Evolutionary conservation across 2,797 vertebrate genomes (phyloP), one percentile per base, ranked within the genome.

Genomic region (Diplodus puntazzo): DNA sequence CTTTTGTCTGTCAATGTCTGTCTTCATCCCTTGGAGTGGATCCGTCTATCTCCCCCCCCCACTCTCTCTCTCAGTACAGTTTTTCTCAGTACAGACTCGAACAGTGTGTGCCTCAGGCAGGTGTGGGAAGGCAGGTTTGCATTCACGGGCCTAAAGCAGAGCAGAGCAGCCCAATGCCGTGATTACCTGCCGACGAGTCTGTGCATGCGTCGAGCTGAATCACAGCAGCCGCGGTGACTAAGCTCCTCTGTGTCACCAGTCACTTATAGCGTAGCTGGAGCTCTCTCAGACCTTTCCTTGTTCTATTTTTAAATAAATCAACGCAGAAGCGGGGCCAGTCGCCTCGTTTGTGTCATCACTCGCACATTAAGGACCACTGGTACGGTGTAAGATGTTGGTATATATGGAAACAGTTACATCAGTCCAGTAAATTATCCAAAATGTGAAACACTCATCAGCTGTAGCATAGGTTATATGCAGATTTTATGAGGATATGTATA

Each of bases 61-160:
- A 25, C 30, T 25, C 16, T 54, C 27, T 27, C 27, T 27, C 21
- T 68, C 46, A 34, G 34, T 34, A 3, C 27, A 8, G 11, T 72
- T 16, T 58, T 27, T 49, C 61, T 54, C 64, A 83, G 80, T 42
- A 80, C 75, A 86, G 82, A 78, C 20, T 64, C 25, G 48, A 85
- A 82, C 87, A 70, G 59, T 18, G 78, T 75, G 43, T 14, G 89
- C 92, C 94, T 75, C 48, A 14, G 92, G 93, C 91, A 89, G 89
- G 81, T 91, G 87, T 9, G 84, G 92, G 90, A 93, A 93, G 92
- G 86, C 89, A 88, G 90, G 88, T 88, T 92, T 89, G 70, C 90
- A 89, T 93, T 92, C 69, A 73, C 49, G 25, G 76, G 74, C 83
- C 79, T 55, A 18, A 54, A 88, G 66, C 73, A 55, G 70, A 79